Percentiles rank a stretch among this genome's conserved stretches.
Conservation (phyloP, 2,888 invertebrate genomes). For the Tyria jacobaeae region DNA sequence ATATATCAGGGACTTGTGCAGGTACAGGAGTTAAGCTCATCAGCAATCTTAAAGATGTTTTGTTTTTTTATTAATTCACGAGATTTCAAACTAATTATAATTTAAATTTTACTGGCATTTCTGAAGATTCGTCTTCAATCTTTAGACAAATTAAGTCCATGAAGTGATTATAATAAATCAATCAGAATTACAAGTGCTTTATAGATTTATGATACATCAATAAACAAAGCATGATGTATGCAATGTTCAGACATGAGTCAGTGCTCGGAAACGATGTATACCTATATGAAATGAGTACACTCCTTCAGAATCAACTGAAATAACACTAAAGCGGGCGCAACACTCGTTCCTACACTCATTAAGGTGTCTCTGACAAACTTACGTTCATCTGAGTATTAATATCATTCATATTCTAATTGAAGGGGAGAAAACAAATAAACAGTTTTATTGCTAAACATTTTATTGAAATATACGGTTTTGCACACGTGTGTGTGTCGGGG, state of each 20-base stretch:
- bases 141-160: neutral
- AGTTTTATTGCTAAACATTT: no score
- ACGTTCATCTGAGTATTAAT: no score
- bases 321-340: neutral
- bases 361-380: neutral
- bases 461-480: no score
- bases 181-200: neutral
- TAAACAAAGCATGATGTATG: constrained; percentile 4
- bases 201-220: constrained; percentile 1
- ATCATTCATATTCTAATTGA: no score
- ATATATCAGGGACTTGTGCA: no score
- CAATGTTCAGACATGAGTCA: neutral
- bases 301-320: neutral
- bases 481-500: no score
- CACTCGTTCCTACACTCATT: neutral
- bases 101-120: neutral
- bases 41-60: no score
- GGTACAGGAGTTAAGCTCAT: no score
- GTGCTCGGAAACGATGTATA: neutral
- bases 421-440: no score
- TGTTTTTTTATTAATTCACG: no score
- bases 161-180: constrained; percentile 5
- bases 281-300: neutral
- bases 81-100: neutral
- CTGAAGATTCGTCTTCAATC: neutral